Percentiles rank a stretch among this genome's conserved stretches.
Evolutionary conservation across 2,113 vertebrate genomes (phyloP).

Genomic region (Gymnobelideus leadbeateri): DNA sequence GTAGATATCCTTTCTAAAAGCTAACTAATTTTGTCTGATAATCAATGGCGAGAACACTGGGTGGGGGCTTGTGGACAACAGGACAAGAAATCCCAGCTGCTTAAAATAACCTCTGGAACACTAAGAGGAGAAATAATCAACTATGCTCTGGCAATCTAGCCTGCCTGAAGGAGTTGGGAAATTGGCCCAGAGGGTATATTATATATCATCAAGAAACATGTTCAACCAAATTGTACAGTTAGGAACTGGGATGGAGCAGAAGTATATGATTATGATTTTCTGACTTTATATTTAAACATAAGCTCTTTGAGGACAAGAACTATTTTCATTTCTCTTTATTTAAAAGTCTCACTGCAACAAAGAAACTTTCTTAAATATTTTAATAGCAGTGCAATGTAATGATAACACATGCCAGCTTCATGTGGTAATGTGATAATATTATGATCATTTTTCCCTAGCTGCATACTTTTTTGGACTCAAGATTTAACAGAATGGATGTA

Average conservation of each 20-base stretch:
- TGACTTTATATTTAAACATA: background rate
- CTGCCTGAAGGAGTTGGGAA: background rate
- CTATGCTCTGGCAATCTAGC: background rate
- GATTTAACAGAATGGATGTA: constrained; percentile 57
- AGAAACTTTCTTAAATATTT: background rate
- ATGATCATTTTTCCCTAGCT: constrained; percentile 42
- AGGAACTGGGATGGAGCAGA: background rate
- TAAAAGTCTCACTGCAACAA: background rate
- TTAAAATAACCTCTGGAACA: background rate
- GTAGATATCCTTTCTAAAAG: background rate
- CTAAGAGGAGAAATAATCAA: background rate
- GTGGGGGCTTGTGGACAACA: background rate
- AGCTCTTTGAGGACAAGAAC: constrained; percentile 1
- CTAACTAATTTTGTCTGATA: background rate
- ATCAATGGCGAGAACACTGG: background rate
- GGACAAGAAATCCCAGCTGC: background rate
- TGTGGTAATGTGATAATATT: background rate
- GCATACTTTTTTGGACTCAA: constrained; percentile 29
- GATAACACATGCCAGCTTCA: background rate
- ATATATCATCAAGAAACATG: background rate
- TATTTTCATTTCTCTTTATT: background rate
- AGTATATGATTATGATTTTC: background rate
- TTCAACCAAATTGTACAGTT: background rate
- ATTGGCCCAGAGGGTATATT: background rate
- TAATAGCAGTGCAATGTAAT: background rate